These are phyloP conservation scores for Dermatemys mawii DNA, from an alignment of 2,113 vertebrate species.

Conservation along the genomic window DNA sequence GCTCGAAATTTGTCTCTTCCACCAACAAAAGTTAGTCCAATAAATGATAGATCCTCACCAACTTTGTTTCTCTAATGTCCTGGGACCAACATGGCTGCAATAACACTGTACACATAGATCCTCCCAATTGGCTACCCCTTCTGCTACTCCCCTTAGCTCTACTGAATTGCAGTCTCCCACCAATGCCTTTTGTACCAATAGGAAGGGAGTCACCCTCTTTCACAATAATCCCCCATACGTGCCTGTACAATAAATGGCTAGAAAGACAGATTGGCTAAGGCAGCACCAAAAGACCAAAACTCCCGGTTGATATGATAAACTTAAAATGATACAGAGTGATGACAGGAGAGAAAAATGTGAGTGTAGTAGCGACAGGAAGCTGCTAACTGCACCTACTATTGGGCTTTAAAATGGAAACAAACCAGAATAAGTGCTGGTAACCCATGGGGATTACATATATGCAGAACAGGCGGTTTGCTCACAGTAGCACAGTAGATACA, in stretches of 20 bases:
- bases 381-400: constrained; percentile 35
- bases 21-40: not conserved
- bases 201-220: not conserved
- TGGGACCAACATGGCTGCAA: not conserved
- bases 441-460: constrained; percentile 16
- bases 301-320: not conserved
- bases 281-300: not conserved
- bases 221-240: not conserved
- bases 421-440: constrained; percentile 40
- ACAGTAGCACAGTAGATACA: not conserved
- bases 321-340: constrained; percentile 10
- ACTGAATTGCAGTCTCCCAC: not conserved
- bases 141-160: accelerated
- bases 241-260: not conserved
- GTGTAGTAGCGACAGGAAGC: constrained; percentile 30
- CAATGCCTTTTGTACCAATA: not conserved
- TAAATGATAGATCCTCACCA: not conserved
- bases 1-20: not conserved
- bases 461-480: not conserved
- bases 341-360: constrained; percentile 45
- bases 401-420: constrained; percentile 44
- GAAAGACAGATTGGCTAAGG: not conserved
- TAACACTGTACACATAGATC: not conserved
- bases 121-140: not conserved
- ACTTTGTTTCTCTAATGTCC: not conserved